Base-by-base conservation (phyloP, 2,113 vertebrate genomes). In the Ammodramus savannarum region DNA sequence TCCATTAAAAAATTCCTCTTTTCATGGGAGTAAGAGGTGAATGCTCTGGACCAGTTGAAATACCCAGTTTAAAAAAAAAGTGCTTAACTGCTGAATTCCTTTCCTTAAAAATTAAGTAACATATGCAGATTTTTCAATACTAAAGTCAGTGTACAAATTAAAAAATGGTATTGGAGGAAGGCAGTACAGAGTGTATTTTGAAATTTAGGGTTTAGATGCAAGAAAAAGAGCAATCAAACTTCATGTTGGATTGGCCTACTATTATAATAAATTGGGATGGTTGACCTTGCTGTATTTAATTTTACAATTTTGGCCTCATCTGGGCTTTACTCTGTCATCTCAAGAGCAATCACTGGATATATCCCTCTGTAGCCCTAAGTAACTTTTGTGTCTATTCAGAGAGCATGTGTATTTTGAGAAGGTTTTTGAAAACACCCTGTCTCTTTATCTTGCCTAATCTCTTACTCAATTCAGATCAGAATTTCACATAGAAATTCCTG, bases 1-100 rank as follows among this genome's bases (percentile, higher is more conserved):
- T 67, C 63, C 67, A 63, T 94, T 93, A 73, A 73, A 80, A 89
- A 83, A 91, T 91, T 83, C 75, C 63, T 83, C 34, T 90, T 36
- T 55, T 77, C 79, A 80, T 73, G 55, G 85, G 80, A 93, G 67
- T 67, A 51, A 71, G 82, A 69, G 55, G 59, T 91, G 78, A 95
- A 90, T 74, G 52, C 43, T 88, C 52, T 67, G 51, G 41, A 83
- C 46, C 25, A 44, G 51, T 55, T 75, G 34, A 85, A 95, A 82
- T 66, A 66, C 7, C 1, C 26, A 26, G 29, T n/a, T 66, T 41
- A 16, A 41, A 1, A 44, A 91, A 86, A 92, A 89, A 67, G 29
- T 77, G 51, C 55, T 85, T 73, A 85, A 74, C 62, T 69, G 58
- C 54, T 67, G 52, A 74, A 94, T 93, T 91, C 59, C 43, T 90